Conservation (phyloP, 2,797 vertebrate genomes). For the Poecile montanus region DNA sequence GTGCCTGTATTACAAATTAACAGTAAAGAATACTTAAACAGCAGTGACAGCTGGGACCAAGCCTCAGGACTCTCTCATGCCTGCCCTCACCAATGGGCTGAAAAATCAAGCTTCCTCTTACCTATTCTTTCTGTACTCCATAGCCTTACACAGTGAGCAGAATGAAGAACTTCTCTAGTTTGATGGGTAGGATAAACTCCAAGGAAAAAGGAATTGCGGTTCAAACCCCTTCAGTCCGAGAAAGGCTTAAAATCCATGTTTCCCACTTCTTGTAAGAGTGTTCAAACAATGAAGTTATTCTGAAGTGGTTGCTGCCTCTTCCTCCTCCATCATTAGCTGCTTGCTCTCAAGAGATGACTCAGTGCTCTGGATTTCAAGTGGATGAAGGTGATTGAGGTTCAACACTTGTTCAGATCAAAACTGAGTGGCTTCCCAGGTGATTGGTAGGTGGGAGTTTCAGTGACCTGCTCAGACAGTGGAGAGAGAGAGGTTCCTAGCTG, state of each 20-base stretch:
- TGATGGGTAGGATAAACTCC: slow-evolving; percentile 44
- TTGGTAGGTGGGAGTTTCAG: slow-evolving; percentile 29
- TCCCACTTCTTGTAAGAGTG: slow-evolving; percentile 68
- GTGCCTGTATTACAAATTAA: slow-evolving; percentile 46
- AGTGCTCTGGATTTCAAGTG: slow-evolving; percentile 65
- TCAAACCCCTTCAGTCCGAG: slow-evolving; percentile 66
- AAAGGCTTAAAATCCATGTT: slow-evolving; percentile 66
- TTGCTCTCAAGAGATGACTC: slow-evolving; percentile 59
- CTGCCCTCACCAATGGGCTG: slow-evolving; percentile 51
- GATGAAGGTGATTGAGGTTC: slow-evolving; percentile 57
- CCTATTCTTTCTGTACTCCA: slow-evolving; percentile 38
- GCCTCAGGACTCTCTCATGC: slow-evolving; percentile 30
- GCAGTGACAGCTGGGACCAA: slow-evolving; percentile 52
- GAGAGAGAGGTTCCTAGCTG: slow-evolving; percentile 1
- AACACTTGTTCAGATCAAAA: slow-evolving; percentile 58
- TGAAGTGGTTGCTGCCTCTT: slow-evolving; percentile 67
- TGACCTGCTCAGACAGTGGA: slow-evolving; percentile 49
- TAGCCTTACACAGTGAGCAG: background rate
- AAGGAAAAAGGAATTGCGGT: slow-evolving; percentile 46
- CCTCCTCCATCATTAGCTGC: slow-evolving; percentile 65
- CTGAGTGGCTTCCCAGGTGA: slow-evolving; percentile 60
- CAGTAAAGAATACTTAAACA: slow-evolving; percentile 54
- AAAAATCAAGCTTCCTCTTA: slow-evolving; percentile 59
- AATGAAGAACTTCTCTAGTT: slow-evolving; percentile 59
- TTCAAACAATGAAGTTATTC: slow-evolving; percentile 71